Evolutionary conservation across 1,140 invertebrate genomes (phyloP), one percentile per base, ranked within the genome.

Genomic region (Lepidurus apus): DNA sequence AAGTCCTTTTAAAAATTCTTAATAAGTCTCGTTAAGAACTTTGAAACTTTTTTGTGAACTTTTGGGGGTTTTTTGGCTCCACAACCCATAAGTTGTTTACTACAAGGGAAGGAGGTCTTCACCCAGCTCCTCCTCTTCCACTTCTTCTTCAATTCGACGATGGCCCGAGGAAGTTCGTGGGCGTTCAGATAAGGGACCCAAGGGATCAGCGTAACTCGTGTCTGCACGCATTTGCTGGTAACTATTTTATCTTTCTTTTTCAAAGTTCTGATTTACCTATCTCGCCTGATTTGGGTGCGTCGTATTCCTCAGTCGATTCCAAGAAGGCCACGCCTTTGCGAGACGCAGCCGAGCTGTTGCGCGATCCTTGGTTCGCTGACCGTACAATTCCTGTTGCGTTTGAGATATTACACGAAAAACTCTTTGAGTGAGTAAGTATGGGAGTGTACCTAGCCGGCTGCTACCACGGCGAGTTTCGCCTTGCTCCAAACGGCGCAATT

Each of bases 401-500:
- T 65, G 53, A 65, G 21, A 65, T 65, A 65, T 65, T 65, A 21
- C 21, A 65, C 17, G 21, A 65, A 21, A 17, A 17, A 17, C 10
- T 65, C 26, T 75, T 17, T 74, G 77, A 78, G 42, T 43, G 42
- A 79, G 42, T 44, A 78, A 43, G 44, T 65, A n/a, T 5, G 43
- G 43, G 44, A 74, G 11, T 74, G 4, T 44, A 78, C 80, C 83
- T 79, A 24, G 85, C 84, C 85, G 78, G 85, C 82, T 80, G 85
- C 85, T 81, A 82, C 82, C 73, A 81, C 82, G n/a, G 82, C 79
- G 47, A 82, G 79, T 44, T 80, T 47, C 75, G 90, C n/a, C 90
- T 84, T 85, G 93, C 92, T 83, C 97, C 95, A 42, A 92, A 89
- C 83, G 93, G 91, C 82, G 93, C 92, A 97, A 87, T 83, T 95